Evolutionary conservation across 2,888 invertebrate genomes (phyloP), one percentile per base, ranked within the genome.

Genomic region (Aspidapion aeneum): DNA sequence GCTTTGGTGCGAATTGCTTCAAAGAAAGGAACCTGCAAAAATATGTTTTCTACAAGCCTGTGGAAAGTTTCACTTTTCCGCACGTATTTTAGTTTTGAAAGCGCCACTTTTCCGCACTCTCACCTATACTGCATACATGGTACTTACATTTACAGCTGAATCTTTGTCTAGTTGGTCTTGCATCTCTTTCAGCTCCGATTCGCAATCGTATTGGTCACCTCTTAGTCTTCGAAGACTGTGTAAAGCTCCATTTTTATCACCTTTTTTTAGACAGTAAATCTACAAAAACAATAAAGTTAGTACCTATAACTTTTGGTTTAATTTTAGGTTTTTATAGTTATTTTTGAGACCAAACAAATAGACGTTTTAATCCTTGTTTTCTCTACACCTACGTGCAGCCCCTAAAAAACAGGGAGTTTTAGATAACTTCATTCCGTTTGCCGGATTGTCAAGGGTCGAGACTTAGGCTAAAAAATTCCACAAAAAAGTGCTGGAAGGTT

Each of bases 171-270:
- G n/a, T 51, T 68, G 66, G 21, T 67, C 60, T 52, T 68, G 60
- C 17, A 70, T 51, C 17, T 72, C 72, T 49, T 66, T 66, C 3
- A 74, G 73, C 80, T 93, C 93, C 1, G 77, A 73, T 57, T 85
- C 87, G 51, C 86, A 85, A 70, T 90, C 86, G 72, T 91, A 91
- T 12, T 85, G 80, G 0, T 80, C 75, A 1, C 95, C 94, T n/a
- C 96, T 85, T 18, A 96, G 82, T 80, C 84, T 87, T 65, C 86
- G 79, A 68, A 96, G 79, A 0, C 93, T 86, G 55, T 85, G 81
- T 3, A 85, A 81, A 0, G 95, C 95, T 59, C 86, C 87, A 1
- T 86, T 84, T 19, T 85, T 80, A 51, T 84, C 83, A 3, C 85
- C 85, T 74, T 87, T 89, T 56, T 84, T 83, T 67, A 91, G 83